Conservation (phyloP, 1,140 invertebrate genomes). For the Anastrepha obliqua region DNA sequence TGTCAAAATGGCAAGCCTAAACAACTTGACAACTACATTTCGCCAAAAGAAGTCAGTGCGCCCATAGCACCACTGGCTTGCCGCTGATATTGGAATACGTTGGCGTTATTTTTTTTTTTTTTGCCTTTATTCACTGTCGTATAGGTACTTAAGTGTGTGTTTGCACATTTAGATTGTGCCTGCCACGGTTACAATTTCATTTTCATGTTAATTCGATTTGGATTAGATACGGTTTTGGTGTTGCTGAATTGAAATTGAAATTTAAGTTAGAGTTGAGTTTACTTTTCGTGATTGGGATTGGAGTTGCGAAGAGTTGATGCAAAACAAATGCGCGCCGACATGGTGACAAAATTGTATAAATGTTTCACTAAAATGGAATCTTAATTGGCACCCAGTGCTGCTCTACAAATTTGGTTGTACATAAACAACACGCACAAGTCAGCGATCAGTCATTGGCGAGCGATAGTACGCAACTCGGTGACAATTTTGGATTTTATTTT, state of each 20-base stretch:
- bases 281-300: neutral
- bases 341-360: conserved; percentile 51
- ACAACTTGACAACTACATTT: conserved; percentile 52
- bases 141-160: neutral
- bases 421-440: neutral
- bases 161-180: neutral
- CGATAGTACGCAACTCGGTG: conserved; percentile 1
- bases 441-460: conserved; percentile 12
- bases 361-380: conserved; percentile 44
- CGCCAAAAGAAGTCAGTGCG: conserved; percentile 4
- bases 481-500: neutral
- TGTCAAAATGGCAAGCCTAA: conserved; percentile 39
- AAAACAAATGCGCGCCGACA: conserved; percentile 43
- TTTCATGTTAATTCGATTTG: conserved; percentile 41
- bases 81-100: too few relatives aligned
- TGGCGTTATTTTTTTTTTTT: neutral
- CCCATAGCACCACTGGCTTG: neutral
- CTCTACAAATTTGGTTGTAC: conserved; percentile 13
- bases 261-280: neutral
- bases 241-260: conserved; percentile 35
- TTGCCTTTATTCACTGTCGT: neutral
- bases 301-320: neutral
- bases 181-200: conserved; percentile 12
- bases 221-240: conserved; percentile 19
- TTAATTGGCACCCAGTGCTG: conserved; percentile 47